These are phyloP conservation scores for Tachuris rubrigastra DNA, from an alignment of 2,113 vertebrate genomes.

Conservation along the genomic window DNA sequence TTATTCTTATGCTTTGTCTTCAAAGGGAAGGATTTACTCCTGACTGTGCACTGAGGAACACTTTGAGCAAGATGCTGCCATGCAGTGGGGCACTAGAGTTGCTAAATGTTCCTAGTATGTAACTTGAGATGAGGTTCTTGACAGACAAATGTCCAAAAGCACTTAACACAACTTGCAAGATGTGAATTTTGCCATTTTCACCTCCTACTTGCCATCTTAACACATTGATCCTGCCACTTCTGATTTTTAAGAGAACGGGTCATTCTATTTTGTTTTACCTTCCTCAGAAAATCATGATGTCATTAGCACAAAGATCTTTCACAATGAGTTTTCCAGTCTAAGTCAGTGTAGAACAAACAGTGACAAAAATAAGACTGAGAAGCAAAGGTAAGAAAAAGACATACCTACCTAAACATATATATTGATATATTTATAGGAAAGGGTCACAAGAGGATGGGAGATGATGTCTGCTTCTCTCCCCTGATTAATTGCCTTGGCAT, in stretches of 20 bases:
- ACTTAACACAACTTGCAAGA: neutral
- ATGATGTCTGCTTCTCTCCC: neutral
- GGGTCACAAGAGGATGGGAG: neutral
- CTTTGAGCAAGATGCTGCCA: neutral
- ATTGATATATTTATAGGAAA: neutral
- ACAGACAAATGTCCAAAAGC: neutral
- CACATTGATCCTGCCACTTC: neutral
- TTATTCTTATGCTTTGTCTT: neutral
- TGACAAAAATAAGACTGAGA: neutral
- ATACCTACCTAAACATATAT: neutral
- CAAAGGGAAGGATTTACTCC: neutral
- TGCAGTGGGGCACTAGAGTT: neutral
- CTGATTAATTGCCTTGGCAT: neutral
- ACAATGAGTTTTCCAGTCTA: neutral
- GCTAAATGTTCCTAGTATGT: neutral
- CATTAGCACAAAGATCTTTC: neutral
- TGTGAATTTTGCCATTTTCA: neutral
- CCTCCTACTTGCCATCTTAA: neutral
- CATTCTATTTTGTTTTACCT: neutral
- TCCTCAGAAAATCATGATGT: neutral
- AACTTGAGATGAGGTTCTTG: neutral
- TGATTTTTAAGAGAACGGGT: neutral
- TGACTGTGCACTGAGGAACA: neutral
- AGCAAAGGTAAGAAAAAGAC: neutral
- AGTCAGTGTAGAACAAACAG: neutral